Evolutionary conservation across 2,113 vertebrate genomes (phyloP).

Genomic region (Grus americana): DNA sequence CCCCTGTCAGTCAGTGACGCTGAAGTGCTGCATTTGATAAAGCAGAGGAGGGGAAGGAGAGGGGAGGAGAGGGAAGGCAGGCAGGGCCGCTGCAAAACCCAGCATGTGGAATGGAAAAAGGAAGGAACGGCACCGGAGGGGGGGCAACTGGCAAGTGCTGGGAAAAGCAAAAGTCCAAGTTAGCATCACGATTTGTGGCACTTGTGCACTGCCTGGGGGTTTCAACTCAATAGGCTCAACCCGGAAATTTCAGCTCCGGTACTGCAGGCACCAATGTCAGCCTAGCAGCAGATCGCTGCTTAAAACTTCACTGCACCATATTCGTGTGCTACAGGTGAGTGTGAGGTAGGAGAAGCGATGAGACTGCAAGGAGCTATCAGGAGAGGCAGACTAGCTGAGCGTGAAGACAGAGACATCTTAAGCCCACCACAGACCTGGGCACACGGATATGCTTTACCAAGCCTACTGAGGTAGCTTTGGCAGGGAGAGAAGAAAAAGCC

Average conservation of each 20-base stretch:
- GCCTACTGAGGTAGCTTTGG: neutral
- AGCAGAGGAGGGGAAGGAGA: neutral
- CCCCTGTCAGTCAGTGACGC: constrained; percentile 3
- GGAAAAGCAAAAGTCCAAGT: neutral
- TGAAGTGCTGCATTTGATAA: neutral
- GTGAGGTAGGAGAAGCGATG: neutral
- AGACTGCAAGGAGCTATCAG: neutral
- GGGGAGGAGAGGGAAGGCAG: neutral
- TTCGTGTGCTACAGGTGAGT: rapidly evolving
- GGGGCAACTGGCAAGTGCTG: neutral
- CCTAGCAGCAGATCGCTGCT: neutral
- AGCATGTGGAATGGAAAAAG: neutral
- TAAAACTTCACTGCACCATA: neutral
- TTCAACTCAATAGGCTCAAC: neutral
- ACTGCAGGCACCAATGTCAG: neutral
- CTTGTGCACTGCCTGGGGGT: neutral
- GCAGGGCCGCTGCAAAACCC: neutral
- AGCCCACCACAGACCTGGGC: neutral
- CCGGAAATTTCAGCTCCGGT: neutral
- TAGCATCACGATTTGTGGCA: neutral
- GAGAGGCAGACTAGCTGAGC: neutral
- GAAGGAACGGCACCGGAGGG: neutral
- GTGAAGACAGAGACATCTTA: rapidly evolving
- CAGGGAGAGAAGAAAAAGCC: neutral
- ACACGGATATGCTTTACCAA: neutral